phyloP scores from a whole-genome alignment of 2,797 vertebrate species.

The Lerista edwardsae region DNA sequence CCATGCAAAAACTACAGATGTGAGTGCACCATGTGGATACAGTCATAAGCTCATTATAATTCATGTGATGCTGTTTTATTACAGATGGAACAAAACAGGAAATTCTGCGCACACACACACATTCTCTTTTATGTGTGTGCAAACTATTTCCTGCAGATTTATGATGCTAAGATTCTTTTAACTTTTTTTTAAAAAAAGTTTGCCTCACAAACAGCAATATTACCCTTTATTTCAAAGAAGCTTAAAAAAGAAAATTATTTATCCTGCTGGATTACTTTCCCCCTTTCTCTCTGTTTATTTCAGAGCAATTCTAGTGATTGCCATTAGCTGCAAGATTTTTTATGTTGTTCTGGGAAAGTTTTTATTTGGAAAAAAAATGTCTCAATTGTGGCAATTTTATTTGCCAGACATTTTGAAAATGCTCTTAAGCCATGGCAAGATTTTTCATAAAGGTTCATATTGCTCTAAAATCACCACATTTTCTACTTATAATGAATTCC shows the following conservation, averaged over 20 bases:
- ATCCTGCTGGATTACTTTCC: background rate
- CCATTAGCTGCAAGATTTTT: slow-evolving; percentile 19
- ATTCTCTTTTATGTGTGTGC: background rate
- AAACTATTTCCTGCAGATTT: slow-evolving; percentile 45
- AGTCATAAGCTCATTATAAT: slow-evolving; percentile 58
- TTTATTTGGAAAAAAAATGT: slow-evolving; percentile 19
- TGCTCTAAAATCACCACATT: background rate
- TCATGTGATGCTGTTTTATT: slow-evolving; percentile 52
- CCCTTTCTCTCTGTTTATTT: slow-evolving; percentile 1
- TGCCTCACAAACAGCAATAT: background rate
- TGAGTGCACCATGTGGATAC: slow-evolving; percentile 35
- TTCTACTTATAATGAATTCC: background rate
- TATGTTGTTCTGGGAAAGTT: slow-evolving; percentile 20
- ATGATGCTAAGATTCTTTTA: slow-evolving; percentile 12
- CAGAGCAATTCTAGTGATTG: background rate
- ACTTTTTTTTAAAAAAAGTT: background rate
- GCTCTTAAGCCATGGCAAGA: slow-evolving; percentile 18
- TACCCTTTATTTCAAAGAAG: background rate
- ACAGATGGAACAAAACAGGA: slow-evolving; percentile 54
- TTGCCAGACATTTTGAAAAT: slow-evolving; percentile 29
- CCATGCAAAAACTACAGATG: slow-evolving; percentile 56
- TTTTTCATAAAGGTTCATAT: slow-evolving; percentile 3
- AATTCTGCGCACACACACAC: background rate
- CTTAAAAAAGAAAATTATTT: background rate
- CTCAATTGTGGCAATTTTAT: slow-evolving; percentile 31